Conservation (phyloP, 2,888 invertebrate species). For the Drosophila picticornis region DNA sequence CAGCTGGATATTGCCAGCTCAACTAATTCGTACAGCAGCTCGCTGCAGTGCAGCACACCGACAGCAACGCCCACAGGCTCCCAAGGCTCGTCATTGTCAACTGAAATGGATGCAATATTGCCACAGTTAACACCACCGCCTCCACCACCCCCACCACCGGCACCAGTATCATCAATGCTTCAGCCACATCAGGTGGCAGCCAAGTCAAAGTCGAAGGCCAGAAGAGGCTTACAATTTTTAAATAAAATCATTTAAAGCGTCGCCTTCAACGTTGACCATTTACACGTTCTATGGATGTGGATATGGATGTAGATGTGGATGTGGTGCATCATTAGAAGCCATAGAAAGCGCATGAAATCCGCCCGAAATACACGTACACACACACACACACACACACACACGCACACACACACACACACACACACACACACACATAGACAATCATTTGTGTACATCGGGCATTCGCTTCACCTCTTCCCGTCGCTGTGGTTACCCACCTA, state of each 20-base stretch:
- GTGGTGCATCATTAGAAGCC: conserved; percentile 24
- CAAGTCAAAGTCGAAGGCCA: conserved; percentile 39
- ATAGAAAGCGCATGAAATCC: conserved; percentile 20
- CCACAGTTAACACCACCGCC: conserved; percentile 59
- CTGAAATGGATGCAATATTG: conserved; percentile 54
- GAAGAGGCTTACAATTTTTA: conserved; percentile 51
- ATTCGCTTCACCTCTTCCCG: not conserved
- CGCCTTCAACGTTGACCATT: not conserved
- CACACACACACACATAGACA: not conserved
- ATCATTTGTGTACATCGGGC: conserved; percentile 24
- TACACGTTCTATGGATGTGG: not conserved
- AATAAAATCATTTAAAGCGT: conserved; percentile 61
- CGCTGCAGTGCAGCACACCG: conserved; percentile 60
- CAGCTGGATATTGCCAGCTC: conserved; percentile 35
- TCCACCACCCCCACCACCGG: conserved; percentile 52
- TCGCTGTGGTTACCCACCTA: not conserved
- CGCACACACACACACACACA: too few relatives aligned
- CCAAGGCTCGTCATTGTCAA: conserved; percentile 53
- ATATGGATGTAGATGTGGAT: conserved; percentile 2
- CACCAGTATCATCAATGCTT: conserved; percentile 20
- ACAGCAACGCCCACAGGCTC: conserved; percentile 28
- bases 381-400: conserved; percentile 6
- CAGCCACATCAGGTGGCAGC: conserved; percentile 10
- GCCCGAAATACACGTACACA: conserved; percentile 5
- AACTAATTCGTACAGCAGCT: conserved; percentile 50